Base-by-base conservation (phyloP, 1,140 invertebrate species). In the Drosophila sechellia region DNA sequence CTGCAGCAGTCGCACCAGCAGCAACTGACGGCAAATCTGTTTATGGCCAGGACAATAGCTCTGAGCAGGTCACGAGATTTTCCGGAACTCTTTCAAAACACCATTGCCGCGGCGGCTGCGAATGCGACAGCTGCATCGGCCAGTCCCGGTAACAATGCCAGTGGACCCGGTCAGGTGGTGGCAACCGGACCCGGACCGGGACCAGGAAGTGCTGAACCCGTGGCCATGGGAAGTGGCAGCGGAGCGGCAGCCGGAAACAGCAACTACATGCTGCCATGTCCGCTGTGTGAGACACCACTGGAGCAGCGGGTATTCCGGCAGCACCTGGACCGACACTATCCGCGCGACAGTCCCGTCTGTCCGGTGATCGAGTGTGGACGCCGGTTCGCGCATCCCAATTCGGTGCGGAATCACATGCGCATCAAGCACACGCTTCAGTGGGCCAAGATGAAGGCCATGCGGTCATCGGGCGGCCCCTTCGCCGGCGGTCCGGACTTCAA, bases 361-460 rank as follows among this genome's bases (percentile, higher is more conserved):
- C 96, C 96, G 8, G 96, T 97, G 37, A 93, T 94, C 22, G 93
- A 94, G 50, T 97, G 96, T 90, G 94, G 95, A 39, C 94, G 96
- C 71, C 94, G 94, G 60, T 96, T 96, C 92, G 94, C 95, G 40
- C 96, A 97, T 92, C 96, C 96, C 5, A 97, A 96, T 92, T 96
- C 95, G 40, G 96, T 96, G 35, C 94, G 96, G 69, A 97, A 97
- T 92, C 96, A 97, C 92, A 96, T 97, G 96, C 93, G 96, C 66
- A 94, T 95, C 68, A 97, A 96, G 92, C 96, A 96, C 92, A 94
- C 95, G 1, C 92, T 94, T 64, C 95, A 96, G 83, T 96, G 96
- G 96, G 95, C 95, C 77, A 94, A 95, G 83, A 97, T 96, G 94
- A 96, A 96, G 92, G 95, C 95, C 39, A 94, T 96, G 64, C 95